These are phyloP conservation scores for Neoscelio sp. DNA, from an alignment of 2,888 invertebrate genomes.

Conservation along the genomic window DNA sequence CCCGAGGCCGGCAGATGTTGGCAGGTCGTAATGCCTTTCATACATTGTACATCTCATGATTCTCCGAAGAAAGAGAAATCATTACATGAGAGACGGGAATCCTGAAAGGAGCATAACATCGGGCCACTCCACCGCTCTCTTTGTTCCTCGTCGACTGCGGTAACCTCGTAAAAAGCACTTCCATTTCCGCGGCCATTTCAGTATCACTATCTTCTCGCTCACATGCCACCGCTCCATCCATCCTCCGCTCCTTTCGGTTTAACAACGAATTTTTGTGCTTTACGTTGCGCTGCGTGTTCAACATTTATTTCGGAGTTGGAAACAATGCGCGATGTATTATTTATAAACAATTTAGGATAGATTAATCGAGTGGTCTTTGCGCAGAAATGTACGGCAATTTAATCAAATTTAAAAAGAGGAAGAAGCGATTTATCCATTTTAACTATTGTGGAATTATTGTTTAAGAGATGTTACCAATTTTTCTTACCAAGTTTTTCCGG, in stretches of 20 bases:
- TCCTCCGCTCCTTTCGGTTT: conserved; percentile 25
- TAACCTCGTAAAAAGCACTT: conserved; percentile 64
- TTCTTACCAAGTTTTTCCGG: too few species aligned
- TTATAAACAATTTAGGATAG: too few species aligned
- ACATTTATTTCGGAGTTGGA: conserved; percentile 43
- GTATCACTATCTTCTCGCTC: conserved; percentile 46
- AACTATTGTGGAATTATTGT: too few species aligned
- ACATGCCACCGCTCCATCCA: conserved; percentile 38
- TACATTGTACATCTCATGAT: conserved; percentile 39
- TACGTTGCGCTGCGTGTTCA: conserved; percentile 15
- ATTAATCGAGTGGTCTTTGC: too few species aligned
- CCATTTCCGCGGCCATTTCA: conserved; percentile 54
- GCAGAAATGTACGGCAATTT: too few species aligned
- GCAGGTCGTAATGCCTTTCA: conserved; percentile 22
- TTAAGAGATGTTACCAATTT: too few species aligned
- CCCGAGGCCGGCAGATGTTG: conserved; percentile 20
- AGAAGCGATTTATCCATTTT: too few species aligned
- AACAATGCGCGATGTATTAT: conserved; percentile 22
- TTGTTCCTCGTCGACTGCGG: conserved; percentile 49
- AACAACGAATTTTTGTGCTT: conserved; percentile 47
- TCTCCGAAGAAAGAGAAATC: conserved; percentile 50
- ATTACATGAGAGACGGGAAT: conserved; percentile 46
- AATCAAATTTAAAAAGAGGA: too few species aligned
- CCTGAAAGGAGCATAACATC: conserved; percentile 49
- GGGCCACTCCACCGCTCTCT: conserved; percentile 30